Conservation (phyloP, 2,888 invertebrate genomes). For the Limenitis camilla region DNA sequence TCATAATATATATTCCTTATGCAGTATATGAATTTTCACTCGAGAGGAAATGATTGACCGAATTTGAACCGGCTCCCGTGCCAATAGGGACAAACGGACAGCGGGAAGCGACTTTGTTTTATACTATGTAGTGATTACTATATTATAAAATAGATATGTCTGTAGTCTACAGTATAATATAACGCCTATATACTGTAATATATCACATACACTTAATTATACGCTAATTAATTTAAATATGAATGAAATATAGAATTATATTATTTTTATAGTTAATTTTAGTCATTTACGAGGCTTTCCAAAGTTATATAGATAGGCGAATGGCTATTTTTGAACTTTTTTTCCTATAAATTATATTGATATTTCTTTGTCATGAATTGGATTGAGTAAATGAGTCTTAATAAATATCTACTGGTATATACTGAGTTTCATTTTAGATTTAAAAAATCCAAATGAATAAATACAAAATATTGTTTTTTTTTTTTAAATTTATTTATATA, state of each 20-base stretch:
- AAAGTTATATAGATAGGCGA: not conserved
- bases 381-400: not conserved
- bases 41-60: too few relatives aligned
- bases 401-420: slow-evolving; percentile 2
- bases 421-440: not conserved
- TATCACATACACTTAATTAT: slow-evolving; percentile 2
- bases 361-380: not conserved
- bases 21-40: too few relatives aligned
- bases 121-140: too few relatives aligned
- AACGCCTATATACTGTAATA: not conserved
- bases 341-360: not conserved
- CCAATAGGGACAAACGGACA: too few relatives aligned
- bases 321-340: not conserved
- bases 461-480: too few relatives aligned
- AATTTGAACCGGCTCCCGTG: too few relatives aligned
- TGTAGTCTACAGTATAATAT: too few relatives aligned
- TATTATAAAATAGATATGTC: too few relatives aligned
- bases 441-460: too few relatives aligned
- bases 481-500: too few relatives aligned
- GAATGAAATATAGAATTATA: slow-evolving; percentile 14
- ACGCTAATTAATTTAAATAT: slow-evolving; percentile 5
- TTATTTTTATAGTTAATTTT: slow-evolving; percentile 20
- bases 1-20: too few relatives aligned
- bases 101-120: too few relatives aligned
- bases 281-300: slow-evolving; percentile 8